Base-by-base conservation (phyloP, 1,140 invertebrate genomes). In the Protaetia brevitarsis region DNA sequence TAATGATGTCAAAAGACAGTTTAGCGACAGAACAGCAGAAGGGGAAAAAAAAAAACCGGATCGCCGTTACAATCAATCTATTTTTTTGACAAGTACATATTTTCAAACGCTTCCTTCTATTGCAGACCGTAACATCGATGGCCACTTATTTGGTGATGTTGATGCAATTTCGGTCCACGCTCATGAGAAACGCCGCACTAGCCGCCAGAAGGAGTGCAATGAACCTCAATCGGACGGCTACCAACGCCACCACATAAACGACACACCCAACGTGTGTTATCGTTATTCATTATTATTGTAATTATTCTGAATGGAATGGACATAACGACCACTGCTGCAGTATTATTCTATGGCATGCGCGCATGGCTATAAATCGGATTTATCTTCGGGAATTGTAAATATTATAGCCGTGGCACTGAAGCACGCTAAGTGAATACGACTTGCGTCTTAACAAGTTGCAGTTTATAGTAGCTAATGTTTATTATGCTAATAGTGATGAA, bases 121-220 rank as follows among this genome's bases (percentile, higher is more conserved):
- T 82, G 57, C 78, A 87, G 85, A 86, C 86, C 56, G 80, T 87
- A 28, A 84, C 85, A 0, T 87, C 84, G 66, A 86, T 87, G 80
- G 86, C 84, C 13, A 88, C 87, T 1, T 88, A 88, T 72, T 74
- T 88, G 63, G 86, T 88, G 11, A 86, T 88, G 29, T 69, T 88
- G 67, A 84, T 88, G 78, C 87, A 88, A 74, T 88, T 88, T 91
- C 94, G 75, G 94, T 85, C 34, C 94, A 81, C 70, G 7, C 57
- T 78, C 28, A 76, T 74, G 76, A 66, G 77, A 63, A 78, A 78
- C 62, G 72, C 76, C 3, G 60, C 72, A 7, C 65, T 78, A 7
- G 71, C 72, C n/a, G 70, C 72, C 16, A 66, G 67, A 19, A 71
- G 71, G 57, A 63, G 65, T 31, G 66, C 66, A 65, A 37, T 34